phyloP scores from a whole-genome alignment of 1,140 invertebrate species.

The Grapholita molesta region DNA sequence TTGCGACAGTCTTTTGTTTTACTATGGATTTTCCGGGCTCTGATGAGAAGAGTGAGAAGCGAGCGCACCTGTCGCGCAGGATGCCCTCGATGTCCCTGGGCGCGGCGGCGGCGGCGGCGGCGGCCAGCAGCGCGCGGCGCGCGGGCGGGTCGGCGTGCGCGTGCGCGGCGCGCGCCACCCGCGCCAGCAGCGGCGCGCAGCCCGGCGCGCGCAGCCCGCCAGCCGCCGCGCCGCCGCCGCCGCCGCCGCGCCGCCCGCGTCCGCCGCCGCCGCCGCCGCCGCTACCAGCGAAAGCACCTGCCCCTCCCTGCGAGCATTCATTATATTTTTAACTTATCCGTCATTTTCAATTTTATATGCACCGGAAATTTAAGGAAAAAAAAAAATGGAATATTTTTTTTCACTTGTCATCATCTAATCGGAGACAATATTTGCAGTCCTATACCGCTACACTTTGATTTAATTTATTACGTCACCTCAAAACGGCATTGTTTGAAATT shows the following conservation, averaged over 20 bases:
- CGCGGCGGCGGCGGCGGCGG: conserved; percentile 31
- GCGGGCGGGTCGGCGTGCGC: conserved; percentile 33
- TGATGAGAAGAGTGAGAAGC: background rate
- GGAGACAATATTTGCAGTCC: no score
- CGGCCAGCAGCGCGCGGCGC: conserved; percentile 36
- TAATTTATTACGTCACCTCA: no score
- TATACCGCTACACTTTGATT: no score
- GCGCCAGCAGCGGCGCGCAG: conserved; percentile 40
- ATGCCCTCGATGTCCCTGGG: conserved; percentile 32
- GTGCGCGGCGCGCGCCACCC: conserved; percentile 29
- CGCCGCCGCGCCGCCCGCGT: conserved; percentile 28
- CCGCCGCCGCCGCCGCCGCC: conserved; percentile 32
- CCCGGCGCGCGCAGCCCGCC: conserved; percentile 36
- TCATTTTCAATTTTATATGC: background rate
- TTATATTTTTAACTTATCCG: background rate
- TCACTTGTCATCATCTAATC: no score
- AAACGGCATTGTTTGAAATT: no score
- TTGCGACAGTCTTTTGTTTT: no score
- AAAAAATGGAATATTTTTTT: no score
- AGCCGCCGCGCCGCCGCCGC: conserved; percentile 37
- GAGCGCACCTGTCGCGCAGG: conserved; percentile 35
- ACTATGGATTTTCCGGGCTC: no score
- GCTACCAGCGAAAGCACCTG: conserved; percentile 43
- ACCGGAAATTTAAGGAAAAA: background rate
- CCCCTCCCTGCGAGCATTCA: conserved; percentile 43